phyloP scores from a whole-genome alignment of 2,888 invertebrate genomes.

The Linyphia triangularis region DNA sequence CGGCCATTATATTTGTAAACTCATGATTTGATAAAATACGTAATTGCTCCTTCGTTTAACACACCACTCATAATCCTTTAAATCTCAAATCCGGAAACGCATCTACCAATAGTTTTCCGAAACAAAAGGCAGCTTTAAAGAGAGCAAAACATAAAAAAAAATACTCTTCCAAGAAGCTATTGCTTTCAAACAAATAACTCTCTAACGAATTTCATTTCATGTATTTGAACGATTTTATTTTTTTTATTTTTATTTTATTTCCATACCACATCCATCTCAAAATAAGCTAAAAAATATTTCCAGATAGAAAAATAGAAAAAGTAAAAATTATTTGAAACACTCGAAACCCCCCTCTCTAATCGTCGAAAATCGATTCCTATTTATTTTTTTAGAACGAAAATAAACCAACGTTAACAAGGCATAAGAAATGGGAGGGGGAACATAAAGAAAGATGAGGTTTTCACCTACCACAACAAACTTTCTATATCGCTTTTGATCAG shows the following conservation, averaged over 20 bases:
- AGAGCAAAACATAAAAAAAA: background rate
- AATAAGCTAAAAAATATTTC: background rate
- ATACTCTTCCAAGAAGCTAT: background rate
- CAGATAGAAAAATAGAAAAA: background rate
- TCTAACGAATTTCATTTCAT: slow-evolving; percentile 1
- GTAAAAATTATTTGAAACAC: background rate
- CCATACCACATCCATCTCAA: background rate
- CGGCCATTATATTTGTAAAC: no score
- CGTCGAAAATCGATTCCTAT: slow-evolving; percentile 23
- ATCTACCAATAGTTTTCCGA: background rate
- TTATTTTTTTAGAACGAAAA: background rate
- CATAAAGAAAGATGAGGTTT: slow-evolving; percentile 1
- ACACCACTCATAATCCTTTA: no score
- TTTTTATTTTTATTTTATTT: background rate
- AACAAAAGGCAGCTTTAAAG: background rate
- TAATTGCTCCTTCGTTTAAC: no score
- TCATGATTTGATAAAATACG: no score
- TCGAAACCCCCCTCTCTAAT: slow-evolving; percentile 7
- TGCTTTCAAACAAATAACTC: background rate
- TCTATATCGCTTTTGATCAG: slow-evolving; percentile 41
- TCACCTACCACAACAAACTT: background rate
- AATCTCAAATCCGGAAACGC: background rate
- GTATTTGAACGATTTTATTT: no score
- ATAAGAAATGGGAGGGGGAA: background rate
- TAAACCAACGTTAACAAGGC: slow-evolving; percentile 45